phyloP scores from a whole-genome alignment of 2,797 vertebrate genomes.

The Neoniphon sammara region DNA sequence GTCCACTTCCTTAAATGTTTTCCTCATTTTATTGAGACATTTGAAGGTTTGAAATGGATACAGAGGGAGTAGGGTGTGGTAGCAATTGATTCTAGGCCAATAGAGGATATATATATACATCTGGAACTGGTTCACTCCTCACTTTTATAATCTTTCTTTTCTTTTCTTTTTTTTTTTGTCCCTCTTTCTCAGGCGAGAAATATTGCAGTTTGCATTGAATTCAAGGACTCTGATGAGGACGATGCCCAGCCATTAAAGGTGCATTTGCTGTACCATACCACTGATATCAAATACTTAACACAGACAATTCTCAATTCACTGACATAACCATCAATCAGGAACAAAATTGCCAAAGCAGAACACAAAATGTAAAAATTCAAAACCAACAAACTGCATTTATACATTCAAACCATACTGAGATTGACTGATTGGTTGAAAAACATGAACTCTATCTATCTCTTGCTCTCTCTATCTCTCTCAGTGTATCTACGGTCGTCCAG shows the following conservation, averaged over 20 bases:
- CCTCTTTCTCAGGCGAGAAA: slow-evolving; percentile 90
- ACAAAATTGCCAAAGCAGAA: too few species aligned
- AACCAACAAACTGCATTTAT: too few species aligned
- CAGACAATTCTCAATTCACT: not conserved
- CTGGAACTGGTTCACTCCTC: slow-evolving; percentile 5
- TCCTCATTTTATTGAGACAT: slow-evolving; percentile 24
- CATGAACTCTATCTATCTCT: not conserved
- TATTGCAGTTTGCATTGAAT: slow-evolving; percentile 94
- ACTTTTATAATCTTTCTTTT: slow-evolving; percentile 9
- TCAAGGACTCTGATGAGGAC: slow-evolving; percentile 95
- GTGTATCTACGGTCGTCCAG: slow-evolving; percentile 95
- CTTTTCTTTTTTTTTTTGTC: slow-evolving; percentile 13
- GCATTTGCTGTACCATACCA: slow-evolving; percentile 30
- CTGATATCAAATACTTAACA: not conserved
- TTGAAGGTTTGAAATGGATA: slow-evolving; percentile 13
- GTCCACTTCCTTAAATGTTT: slow-evolving; percentile 12
- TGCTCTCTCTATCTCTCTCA: slow-evolving; percentile 56
- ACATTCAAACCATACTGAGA: too few species aligned
- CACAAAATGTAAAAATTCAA: too few species aligned
- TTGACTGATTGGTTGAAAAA: not conserved
- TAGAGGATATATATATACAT: not conserved
- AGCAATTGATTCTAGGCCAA: slow-evolving; percentile 16
- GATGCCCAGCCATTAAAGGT: slow-evolving; percentile 92
- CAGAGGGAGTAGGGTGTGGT: slow-evolving; percentile 8
- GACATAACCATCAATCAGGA: too few species aligned